Base-by-base conservation (phyloP, 2,888 invertebrate species). In the Tetragonula carbonaria region DNA sequence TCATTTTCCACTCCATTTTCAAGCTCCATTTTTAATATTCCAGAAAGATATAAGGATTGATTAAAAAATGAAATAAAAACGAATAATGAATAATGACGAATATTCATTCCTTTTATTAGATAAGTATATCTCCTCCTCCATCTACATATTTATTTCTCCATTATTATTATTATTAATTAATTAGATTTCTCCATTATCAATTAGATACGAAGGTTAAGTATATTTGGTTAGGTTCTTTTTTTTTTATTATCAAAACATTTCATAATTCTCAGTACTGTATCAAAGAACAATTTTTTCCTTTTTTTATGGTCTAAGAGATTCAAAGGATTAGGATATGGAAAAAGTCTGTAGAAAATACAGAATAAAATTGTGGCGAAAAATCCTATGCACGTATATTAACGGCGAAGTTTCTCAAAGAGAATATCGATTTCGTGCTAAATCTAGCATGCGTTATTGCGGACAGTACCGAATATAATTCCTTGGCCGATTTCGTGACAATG, bases 391-490 rank as follows among this genome's bases (percentile, higher is more conserved):
- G 14, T 14, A n/a, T 23, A 71, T 28, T 28, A 55, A 16, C n/a
- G 21, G n/a, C 18, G 55, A 70, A 68, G 57, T 21, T 78, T 55
- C 53, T 82, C 14, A 57, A 38, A 55, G 57, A 4, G 28, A 57
- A 68, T 82, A 82, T 82, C 51, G 82, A 82, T 79, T 70, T 70
- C 28, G 28, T 51, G 68, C 68, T 82, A 79, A 82, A 74, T 74
- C 62, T 70, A 70, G 74, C 70, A 23, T 57, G 59, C 51, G 55
- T 68, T 74, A 55, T 63, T 62, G 50, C 51, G 33, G 62, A n/a
- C 16, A 53, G 45, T 62, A 23, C 72, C 62, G n/a, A 62, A 45
- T 55, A 68, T 62, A 70, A 82, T 79, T 63, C 33, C 38, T 78
- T 74, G 45, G 50, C 51, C 63, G 81, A 77, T 77, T 74, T 73